Conservation (phyloP, 2,888 invertebrate genomes). For the Therioaphis trifolii region DNA sequence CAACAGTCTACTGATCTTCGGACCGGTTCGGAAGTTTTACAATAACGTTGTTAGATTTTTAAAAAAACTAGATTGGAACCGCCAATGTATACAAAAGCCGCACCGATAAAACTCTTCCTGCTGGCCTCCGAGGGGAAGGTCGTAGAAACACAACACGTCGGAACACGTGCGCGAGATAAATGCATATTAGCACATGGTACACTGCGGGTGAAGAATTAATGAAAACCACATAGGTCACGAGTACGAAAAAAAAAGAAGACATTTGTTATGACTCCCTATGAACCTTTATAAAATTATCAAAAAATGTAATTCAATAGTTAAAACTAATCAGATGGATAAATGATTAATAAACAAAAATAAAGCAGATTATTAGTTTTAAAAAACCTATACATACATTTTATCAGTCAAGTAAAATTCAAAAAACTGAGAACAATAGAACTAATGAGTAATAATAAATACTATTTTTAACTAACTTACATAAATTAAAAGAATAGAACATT, state of each 20-base stretch:
- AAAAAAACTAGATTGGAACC: conserved; percentile 30
- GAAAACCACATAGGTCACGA: neutral
- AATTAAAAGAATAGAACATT: too few relatives aligned
- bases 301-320: too few relatives aligned
- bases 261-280: neutral
- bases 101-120: conserved; percentile 41
- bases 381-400: too few relatives aligned
- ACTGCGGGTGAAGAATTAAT: neutral
- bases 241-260: neutral
- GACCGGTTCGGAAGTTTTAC: neutral
- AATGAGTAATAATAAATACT: too few relatives aligned
- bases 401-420: too few relatives aligned
- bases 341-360: too few relatives aligned
- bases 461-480: too few relatives aligned
- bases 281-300: too few relatives aligned
- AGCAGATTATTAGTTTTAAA: too few relatives aligned
- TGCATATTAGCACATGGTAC: neutral
- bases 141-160: neutral
- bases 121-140: conserved; percentile 53
- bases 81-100: neutral
- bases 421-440: too few relatives aligned
- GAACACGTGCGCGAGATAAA: neutral
- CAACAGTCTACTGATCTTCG: neutral
- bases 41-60: too few relatives aligned
- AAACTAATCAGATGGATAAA: too few relatives aligned